Evolutionary conservation across 2,113 vertebrate genomes (phyloP), one percentile per base, ranked within the genome.

Genomic region (Cynocephalus volans): DNA sequence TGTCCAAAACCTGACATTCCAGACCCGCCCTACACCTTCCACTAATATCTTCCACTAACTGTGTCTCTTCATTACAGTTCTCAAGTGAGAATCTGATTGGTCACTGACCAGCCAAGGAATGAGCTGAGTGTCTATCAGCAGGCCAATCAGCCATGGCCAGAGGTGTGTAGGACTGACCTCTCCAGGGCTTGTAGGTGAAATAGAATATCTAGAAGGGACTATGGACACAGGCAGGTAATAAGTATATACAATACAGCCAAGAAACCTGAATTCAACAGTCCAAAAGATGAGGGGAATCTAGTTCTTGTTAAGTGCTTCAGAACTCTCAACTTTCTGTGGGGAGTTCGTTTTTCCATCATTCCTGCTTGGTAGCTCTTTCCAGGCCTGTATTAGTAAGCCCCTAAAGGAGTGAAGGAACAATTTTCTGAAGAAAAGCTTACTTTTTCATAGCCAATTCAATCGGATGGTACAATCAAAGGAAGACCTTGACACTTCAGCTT

Each of bases 31-130:
- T 64, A 56, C 23, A 64, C 24, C n/a, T 83, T 65, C 81, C 41
- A 52, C 52, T n/a, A n/a, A 79, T 18, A 62, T n/a, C 45, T 73
- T 73, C 31, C 31, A 65, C 45, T 75, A 36, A 28, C 54, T 41
- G 41, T 41, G 41, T 41, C 41, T 41, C 41, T 77, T 65, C 11
- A 54, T 73, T 62, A 58, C 65, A 72, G n/a, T 83, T 79, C 76
- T 83, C 41, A 24, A 82, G 28, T 83, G 56, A 88, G 67, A 36
- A 79, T 52, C 60, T 48, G 82, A 70, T 50, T 91, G 36, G 58
- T 90, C 88, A 83, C 31, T 92, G 62, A 31, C 23, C 76, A 94
- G 50, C 36, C 65, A 81, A 33, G 73, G 72, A 89, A 60, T 73
- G 45, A 92, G 36, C 31, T 41, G 45, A 69, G 45, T 33, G 19